Evolutionary conservation across 2,888 invertebrate genomes (phyloP).

Genomic region (Clepsis dumicolana): DNA sequence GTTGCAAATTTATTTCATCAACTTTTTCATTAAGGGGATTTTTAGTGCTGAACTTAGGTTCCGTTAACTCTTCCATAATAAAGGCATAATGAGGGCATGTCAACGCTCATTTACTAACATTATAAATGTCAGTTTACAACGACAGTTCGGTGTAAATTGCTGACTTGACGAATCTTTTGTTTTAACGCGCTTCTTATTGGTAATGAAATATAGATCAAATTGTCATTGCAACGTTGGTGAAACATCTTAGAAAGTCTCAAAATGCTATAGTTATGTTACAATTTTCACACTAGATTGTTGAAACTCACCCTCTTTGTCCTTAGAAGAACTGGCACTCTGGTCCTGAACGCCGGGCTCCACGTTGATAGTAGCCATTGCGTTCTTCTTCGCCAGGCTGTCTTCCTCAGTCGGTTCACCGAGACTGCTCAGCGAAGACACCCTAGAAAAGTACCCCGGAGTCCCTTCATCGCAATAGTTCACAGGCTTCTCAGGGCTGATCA

Average conservation of each 20-base stretch:
- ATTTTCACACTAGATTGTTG: too few species aligned
- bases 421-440: slow-evolving; percentile 87
- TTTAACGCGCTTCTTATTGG: too few species aligned
- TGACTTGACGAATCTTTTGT: too few species aligned
- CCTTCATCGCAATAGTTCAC: slow-evolving; percentile 95
- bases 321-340: slow-evolving; percentile 65
- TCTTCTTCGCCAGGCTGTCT: slow-evolving; percentile 76
- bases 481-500: slow-evolving; percentile 92
- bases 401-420: slow-evolving; percentile 84
- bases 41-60: too few species aligned
- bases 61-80: too few species aligned
- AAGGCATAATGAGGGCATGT: too few species aligned
- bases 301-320: slow-evolving; percentile 78
- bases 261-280: neutral
- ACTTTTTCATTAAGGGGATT: too few species aligned
- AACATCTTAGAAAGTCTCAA: neutral
- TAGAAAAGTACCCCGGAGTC: slow-evolving; percentile 92
- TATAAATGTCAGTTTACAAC: too few species aligned
- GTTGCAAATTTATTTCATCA: too few species aligned
- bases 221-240: neutral
- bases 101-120: too few species aligned
- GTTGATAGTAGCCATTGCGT: slow-evolving; percentile 77
- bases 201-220: too few species aligned
- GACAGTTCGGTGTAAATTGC: too few species aligned
- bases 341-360: slow-evolving; percentile 70